Evolutionary conservation across 2,113 vertebrate genomes (phyloP), one percentile per base, ranked within the genome.

Genomic region (Ascaphus truei): DNA sequence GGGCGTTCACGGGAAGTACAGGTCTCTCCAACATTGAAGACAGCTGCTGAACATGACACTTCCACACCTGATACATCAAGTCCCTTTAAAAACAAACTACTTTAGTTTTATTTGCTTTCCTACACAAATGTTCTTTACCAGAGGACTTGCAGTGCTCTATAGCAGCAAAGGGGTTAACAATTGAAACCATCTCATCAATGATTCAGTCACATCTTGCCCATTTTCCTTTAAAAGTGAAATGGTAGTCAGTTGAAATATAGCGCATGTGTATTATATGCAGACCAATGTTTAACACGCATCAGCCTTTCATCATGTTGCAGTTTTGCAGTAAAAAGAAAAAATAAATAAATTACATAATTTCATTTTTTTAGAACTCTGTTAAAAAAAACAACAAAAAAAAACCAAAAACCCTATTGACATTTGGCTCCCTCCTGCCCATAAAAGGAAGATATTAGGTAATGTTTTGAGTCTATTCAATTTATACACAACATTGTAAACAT

Each of bases 401-500:
- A 43, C 75, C 50, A 39, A 68, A 64, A 60, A 57, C 76, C 72
- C 72, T n/a, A n/a, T n/a, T n/a, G n/a, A n/a, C n/a, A n/a, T n/a
- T n/a, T n/a, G n/a, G n/a, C n/a, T 62, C 75, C 79, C 81, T 77
- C 65, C 61, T 39, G 79, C 83, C 68, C 59, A 65, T 63, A 74
- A 76, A 89, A 86, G 84, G 82, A 90, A 93, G 84, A 85, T 90
- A 91, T 91, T 90, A 91, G 87, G 83, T 86, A 89, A 82, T 84
- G 82, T 73, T 25, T 66, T 85, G 84, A 86, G 85, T 91, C 89
- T 91, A 94, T 93, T 92, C 92, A 94, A 92, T 96, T 97, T 95
- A 97, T 95, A 98, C 93, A 94, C 93, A 96, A 98, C 94, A 95
- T 93, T 96, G 95, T 97, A 98, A 99, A 98, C 96, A 96, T 95